These are phyloP conservation scores for Forpus xanthops DNA, from an alignment of 2,797 vertebrate genomes.

Conservation along the genomic window DNA sequence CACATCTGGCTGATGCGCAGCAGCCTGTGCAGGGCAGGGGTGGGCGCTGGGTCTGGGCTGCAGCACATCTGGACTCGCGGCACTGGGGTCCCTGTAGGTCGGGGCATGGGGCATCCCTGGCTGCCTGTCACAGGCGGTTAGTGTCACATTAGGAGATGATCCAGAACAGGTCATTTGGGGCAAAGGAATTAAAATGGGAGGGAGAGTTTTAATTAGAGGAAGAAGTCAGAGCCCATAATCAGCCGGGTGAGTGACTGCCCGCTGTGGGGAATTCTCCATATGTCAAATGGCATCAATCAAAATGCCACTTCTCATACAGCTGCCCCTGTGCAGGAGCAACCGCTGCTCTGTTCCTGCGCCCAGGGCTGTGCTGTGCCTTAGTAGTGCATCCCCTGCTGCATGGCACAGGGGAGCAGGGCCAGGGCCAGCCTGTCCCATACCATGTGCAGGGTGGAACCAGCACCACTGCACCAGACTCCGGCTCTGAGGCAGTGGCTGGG, in stretches of 20 bases:
- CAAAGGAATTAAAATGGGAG: constrained; percentile 28
- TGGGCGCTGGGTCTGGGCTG: fast-evolving
- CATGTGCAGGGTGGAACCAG: fast-evolving
- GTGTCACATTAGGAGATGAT: neutral
- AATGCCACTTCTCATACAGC: neutral
- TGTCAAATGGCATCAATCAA: constrained; percentile 56
- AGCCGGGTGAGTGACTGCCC: constrained; percentile 3
- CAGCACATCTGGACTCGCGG: fast-evolving
- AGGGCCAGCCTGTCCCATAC: neutral
- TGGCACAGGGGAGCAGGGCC: neutral
- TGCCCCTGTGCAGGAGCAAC: neutral
- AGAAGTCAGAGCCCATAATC: neutral
- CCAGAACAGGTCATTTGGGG: neutral
- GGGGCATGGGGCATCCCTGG: neutral
- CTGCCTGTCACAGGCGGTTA: neutral
- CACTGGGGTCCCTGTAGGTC: fast-evolving
- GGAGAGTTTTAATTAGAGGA: constrained; percentile 56
- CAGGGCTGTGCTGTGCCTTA: neutral
- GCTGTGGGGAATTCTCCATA: constrained; percentile 34
- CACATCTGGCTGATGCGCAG: neutral
- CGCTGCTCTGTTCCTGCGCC: neutral
- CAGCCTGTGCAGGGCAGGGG: neutral
- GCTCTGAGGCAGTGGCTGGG: fast-evolving
- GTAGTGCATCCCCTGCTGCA: neutral
- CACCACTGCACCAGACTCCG: neutral